Evolutionary conservation across 2,113 vertebrate species (phyloP).

Genomic region (Lophura nycthemera): DNA sequence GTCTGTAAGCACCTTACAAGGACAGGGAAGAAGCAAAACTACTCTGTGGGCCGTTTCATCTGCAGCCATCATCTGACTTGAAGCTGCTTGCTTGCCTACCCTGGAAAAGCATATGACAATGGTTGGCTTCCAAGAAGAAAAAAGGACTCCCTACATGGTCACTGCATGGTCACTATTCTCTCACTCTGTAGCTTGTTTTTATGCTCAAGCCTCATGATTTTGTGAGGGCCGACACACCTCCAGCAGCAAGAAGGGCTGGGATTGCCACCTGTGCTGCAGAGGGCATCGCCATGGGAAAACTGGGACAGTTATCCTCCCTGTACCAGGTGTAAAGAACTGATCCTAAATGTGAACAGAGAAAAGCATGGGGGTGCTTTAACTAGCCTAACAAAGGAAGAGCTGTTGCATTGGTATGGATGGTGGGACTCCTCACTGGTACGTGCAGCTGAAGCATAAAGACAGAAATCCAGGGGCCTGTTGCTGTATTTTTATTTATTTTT

Average conservation of each 20-base stretch:
- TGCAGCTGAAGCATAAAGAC: not conserved
- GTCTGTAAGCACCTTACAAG: conserved; percentile 17
- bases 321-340: not conserved
- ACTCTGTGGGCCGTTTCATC: not conserved
- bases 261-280: not conserved
- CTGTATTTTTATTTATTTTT: conserved; percentile 22
- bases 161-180: not conserved
- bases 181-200: not conserved
- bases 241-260: not conserved
- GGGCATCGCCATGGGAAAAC: accelerated
- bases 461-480: not conserved
- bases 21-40: not conserved
- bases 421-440: not conserved
- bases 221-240: accelerated
- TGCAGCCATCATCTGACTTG: not conserved
- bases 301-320: not conserved
- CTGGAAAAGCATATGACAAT: not conserved
- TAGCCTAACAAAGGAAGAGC: not conserved
- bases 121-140: not conserved
- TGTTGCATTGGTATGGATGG: not conserved
- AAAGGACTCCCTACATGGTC: not conserved
- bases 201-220: not conserved
- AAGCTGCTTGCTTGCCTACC: not conserved
- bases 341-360: not conserved
- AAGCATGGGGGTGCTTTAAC: not conserved